These are phyloP conservation scores for Aphrophora alni DNA, from an alignment of 2,888 invertebrate genomes.

Conservation along the genomic window DNA sequence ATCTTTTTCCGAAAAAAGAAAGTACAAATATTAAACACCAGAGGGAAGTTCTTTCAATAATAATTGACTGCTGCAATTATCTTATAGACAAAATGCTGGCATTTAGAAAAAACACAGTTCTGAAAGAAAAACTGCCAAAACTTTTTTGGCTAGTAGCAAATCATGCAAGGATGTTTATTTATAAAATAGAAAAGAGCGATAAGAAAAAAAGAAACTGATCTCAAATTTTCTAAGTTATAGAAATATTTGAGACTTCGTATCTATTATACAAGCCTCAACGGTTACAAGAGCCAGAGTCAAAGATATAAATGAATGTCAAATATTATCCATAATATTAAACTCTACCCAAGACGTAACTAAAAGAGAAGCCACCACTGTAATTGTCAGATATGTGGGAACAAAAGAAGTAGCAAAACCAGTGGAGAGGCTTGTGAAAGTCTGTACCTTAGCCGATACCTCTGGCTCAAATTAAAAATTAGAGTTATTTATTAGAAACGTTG, in stretches of 20 bases:
- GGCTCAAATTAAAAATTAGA: neutral
- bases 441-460: slow-evolving; percentile 19
- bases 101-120: neutral
- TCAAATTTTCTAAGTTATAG: slow-evolving; percentile 24
- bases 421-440: slow-evolving; percentile 16
- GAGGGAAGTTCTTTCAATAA: neutral
- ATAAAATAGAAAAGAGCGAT: no score
- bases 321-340: slow-evolving; percentile 11
- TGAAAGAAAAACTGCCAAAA: neutral
- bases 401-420: slow-evolving; percentile 19
- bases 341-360: slow-evolving; percentile 30
- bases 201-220: no score
- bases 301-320: neutral
- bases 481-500: neutral
- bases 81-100: neutral
- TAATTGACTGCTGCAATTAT: slow-evolving; percentile 18
- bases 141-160: slow-evolving; percentile 4
- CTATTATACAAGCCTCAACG: neutral
- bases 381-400: slow-evolving; percentile 14
- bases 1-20: neutral
- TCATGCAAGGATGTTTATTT: no score
- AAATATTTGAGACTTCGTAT: slow-evolving; percentile 16
- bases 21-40: neutral
- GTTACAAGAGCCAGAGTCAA: slow-evolving; percentile 2
- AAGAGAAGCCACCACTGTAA: slow-evolving; percentile 12